phyloP scores from a whole-genome alignment of 2,113 vertebrate genomes.

The Platichthys flesus region DNA sequence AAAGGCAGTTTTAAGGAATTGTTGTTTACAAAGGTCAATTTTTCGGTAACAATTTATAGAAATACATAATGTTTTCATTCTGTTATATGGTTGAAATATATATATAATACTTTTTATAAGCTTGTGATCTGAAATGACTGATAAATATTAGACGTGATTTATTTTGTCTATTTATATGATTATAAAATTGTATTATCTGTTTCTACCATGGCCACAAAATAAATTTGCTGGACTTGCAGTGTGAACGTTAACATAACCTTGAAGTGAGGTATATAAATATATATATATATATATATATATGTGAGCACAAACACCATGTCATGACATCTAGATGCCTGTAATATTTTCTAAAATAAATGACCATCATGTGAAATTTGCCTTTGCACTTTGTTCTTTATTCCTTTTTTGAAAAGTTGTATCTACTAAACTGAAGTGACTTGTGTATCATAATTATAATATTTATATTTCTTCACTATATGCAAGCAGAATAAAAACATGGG shows the following conservation, averaged over 20 bases:
- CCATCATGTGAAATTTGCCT: not conserved
- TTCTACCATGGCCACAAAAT: not conserved
- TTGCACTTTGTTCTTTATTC: not conserved
- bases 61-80: not conserved
- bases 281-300: not conserved
- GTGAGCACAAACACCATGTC: not conserved
- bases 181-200: slow-evolving; percentile 6
- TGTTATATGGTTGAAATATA: not conserved
- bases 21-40: slow-evolving; percentile 11
- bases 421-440: not conserved
- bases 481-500: not conserved
- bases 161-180: slow-evolving; percentile 15
- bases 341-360: slow-evolving; percentile 3
- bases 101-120: not conserved
- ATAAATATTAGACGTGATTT: not conserved
- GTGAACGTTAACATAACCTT: not conserved
- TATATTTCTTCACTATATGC: not conserved
- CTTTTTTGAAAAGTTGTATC: rapidly evolving
- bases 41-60: not conserved
- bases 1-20: not conserved
- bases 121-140: slow-evolving; percentile 10
- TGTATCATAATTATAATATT: not conserved
- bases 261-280: not conserved
- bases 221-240: not conserved
- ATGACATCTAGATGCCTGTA: not conserved